phyloP scores from a whole-genome alignment of 2,888 invertebrate genomes.

The Tenthredo amoena region DNA sequence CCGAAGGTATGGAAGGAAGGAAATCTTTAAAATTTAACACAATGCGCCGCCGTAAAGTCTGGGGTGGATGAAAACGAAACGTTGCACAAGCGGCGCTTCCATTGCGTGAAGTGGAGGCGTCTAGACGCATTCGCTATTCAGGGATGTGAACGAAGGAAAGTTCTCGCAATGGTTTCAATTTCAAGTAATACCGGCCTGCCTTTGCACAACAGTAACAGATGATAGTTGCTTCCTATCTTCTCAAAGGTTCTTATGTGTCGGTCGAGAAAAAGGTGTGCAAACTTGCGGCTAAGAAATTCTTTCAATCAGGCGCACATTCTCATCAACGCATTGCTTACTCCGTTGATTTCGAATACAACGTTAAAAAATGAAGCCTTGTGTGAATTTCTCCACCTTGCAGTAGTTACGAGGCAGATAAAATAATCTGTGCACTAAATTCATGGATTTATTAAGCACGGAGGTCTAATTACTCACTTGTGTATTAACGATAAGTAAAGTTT shows the following conservation, averaged over 20 bases:
- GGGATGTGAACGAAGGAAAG: conserved; percentile 35
- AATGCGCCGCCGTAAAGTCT: conserved; percentile 46
- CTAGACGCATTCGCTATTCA: conserved; percentile 68
- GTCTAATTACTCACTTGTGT: background rate
- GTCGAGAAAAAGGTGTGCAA: conserved; percentile 1
- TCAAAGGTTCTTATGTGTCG: background rate
- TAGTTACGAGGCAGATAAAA: background rate
- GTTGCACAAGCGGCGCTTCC: conserved; percentile 67
- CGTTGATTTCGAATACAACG: conserved; percentile 7
- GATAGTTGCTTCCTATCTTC: conserved; percentile 28
- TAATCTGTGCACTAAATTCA: background rate
- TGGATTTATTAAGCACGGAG: background rate
- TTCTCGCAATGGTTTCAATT: conserved; percentile 33
- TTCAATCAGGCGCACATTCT: conserved; percentile 15
- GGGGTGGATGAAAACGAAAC: conserved; percentile 50
- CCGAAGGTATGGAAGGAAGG: conserved; percentile 31
- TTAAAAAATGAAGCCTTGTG: background rate
- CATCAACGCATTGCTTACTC: background rate
- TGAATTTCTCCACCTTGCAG: background rate
- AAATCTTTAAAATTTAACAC: conserved; percentile 49
- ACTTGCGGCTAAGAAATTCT: conserved; percentile 2
- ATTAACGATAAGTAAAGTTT: background rate
- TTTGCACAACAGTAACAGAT: conserved; percentile 14
- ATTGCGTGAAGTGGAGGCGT: conserved; percentile 73
- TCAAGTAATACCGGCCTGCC: conserved; percentile 12